These are phyloP conservation scores for Glyphotaelius pellucidus DNA, from an alignment of 2,888 invertebrate genomes.

Conservation along the genomic window DNA sequence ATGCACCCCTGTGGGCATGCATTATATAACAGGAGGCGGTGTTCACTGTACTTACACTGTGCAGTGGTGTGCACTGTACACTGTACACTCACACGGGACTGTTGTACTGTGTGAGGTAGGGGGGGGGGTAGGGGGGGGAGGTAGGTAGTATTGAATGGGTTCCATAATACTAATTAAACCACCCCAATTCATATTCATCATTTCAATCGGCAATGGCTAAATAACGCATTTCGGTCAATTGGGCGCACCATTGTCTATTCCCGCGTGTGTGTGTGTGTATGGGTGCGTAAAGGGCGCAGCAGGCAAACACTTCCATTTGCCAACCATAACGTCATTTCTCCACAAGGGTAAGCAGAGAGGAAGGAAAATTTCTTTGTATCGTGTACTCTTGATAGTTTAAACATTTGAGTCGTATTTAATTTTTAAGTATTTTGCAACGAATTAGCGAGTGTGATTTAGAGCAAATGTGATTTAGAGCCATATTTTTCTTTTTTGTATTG, in stretches of 20 bases:
- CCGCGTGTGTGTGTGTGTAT: not conserved
- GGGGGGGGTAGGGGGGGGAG: not conserved
- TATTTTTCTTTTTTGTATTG: too few relatives aligned
- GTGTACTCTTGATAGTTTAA: not conserved
- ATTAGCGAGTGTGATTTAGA: too few relatives aligned
- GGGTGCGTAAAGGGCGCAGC: not conserved
- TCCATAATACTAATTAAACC: slow-evolving; percentile 8
- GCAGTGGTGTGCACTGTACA: too few relatives aligned
- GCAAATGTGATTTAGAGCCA: too few relatives aligned
- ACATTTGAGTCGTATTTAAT: not conserved
- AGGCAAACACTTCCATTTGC: not conserved
- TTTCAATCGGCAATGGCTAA: not conserved
- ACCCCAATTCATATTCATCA: slow-evolving; percentile 16
- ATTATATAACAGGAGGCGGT: not conserved
- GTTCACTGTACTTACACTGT: too few relatives aligned
- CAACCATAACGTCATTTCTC: not conserved
- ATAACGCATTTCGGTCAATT: slow-evolving; percentile 21
- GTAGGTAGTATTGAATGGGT: not conserved
- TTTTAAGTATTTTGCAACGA: too few relatives aligned
- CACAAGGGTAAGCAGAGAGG: not conserved
- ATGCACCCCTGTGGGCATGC: not conserved
- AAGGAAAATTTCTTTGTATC: not conserved
- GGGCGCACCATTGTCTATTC: not conserved
- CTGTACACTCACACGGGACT: too few relatives aligned
- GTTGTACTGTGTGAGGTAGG: not conserved